Evolutionary conservation across 2,113 vertebrate species (phyloP).

Genomic region (Prinia subflava): DNA sequence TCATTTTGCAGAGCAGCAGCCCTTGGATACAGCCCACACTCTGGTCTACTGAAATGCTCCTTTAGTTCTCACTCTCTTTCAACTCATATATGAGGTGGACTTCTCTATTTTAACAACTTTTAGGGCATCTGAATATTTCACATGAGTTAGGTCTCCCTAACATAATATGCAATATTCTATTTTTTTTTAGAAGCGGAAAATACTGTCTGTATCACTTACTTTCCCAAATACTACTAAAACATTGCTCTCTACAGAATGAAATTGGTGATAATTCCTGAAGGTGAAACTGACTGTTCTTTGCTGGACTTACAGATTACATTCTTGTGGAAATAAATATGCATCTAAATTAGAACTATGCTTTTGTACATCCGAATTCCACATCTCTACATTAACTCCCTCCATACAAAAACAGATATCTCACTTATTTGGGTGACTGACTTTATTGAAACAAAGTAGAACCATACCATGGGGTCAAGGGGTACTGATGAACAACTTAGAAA

Average conservation of each 20-base stretch:
- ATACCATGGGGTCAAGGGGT: background rate
- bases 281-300: background rate
- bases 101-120: background rate
- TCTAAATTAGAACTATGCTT: background rate
- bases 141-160: background rate
- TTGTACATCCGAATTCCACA: background rate
- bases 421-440: background rate
- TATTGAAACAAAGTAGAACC: background rate
- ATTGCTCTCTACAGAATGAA: background rate
- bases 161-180: background rate
- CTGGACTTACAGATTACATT: background rate
- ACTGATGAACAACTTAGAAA: background rate
- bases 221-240: background rate
- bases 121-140: background rate
- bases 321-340: background rate
- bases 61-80: background rate
- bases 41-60: background rate
- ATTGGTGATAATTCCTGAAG: background rate
- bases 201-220: background rate
- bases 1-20: background rate
- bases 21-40: background rate
- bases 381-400: background rate
- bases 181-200: background rate
- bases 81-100: background rate
- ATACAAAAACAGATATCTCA: background rate